Conservation (phyloP, 2,888 invertebrate genomes). For the Uloborus plumipes region DNA sequence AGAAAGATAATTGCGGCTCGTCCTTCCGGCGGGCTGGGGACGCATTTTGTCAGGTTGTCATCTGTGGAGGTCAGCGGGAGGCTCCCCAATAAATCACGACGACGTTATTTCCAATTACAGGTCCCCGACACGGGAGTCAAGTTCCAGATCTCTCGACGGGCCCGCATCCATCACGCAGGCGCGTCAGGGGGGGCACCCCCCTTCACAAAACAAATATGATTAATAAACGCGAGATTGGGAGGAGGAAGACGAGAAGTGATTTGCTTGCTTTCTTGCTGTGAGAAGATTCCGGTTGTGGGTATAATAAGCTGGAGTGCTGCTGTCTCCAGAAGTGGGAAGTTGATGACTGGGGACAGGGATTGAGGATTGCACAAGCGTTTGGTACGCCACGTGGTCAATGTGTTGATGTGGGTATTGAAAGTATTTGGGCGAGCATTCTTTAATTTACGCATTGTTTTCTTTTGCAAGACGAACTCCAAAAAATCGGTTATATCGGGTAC, state of each 20-base stretch:
- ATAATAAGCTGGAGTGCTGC: too few relatives aligned
- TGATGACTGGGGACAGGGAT: too few relatives aligned
- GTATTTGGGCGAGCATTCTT: too few relatives aligned
- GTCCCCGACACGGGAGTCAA: conserved; percentile 29
- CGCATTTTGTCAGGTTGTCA: conserved; percentile 1
- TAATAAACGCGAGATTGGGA: conserved; percentile 35
- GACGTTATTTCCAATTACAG: conserved; percentile 57
- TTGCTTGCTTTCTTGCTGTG: background rate
- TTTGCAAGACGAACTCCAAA: too few relatives aligned
- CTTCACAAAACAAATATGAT: conserved; percentile 40
- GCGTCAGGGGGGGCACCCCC: too few relatives aligned
- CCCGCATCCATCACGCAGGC: conserved; percentile 39
- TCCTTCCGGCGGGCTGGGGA: conserved; percentile 24
- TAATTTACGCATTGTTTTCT: too few relatives aligned
- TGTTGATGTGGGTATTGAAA: too few relatives aligned
- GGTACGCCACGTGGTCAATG: too few relatives aligned
- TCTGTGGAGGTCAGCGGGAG: conserved; percentile 6
- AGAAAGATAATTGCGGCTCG: background rate
- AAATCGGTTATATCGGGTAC: too few relatives aligned
- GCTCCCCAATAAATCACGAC: conserved; percentile 33
- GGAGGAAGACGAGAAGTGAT: background rate
- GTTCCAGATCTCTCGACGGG: conserved; percentile 19
- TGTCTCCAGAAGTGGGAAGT: too few relatives aligned
- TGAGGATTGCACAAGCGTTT: too few relatives aligned
- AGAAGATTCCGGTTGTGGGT: too few relatives aligned